phyloP scores from a whole-genome alignment of 2,888 invertebrate genomes.

The Tineola bisselliella region DNA sequence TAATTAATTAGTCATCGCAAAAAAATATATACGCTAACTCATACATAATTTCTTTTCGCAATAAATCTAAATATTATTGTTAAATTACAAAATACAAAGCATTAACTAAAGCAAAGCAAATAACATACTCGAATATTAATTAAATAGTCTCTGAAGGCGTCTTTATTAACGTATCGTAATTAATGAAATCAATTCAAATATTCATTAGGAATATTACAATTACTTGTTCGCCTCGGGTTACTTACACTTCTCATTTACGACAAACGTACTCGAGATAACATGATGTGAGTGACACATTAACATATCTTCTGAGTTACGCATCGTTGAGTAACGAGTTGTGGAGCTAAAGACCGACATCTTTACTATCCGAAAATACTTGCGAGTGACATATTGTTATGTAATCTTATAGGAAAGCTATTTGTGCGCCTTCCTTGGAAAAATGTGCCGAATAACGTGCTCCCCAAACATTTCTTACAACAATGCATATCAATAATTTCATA shows the following conservation, averaged over 20 bases:
- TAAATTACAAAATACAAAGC: not conserved
- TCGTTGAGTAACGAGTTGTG: conserved; percentile 8
- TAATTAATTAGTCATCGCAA: no score
- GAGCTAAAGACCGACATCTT: not conserved
- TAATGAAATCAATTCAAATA: conserved; percentile 10
- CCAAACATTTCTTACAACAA: no score
- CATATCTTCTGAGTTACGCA: conserved; percentile 20
- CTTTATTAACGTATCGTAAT: not conserved
- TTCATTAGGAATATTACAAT: conserved; percentile 3
- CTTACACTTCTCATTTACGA: not conserved
- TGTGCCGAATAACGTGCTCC: not conserved
- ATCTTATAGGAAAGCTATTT: not conserved
- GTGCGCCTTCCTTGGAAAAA: not conserved
- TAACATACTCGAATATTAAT: not conserved
- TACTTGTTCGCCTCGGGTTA: not conserved
- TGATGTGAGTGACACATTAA: conserved; percentile 22
- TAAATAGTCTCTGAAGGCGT: not conserved
- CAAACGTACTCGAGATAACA: conserved; percentile 20
- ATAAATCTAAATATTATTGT: not conserved
- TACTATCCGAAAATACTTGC: not conserved
- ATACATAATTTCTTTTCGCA: no score
- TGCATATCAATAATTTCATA: no score
- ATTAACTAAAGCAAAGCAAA: not conserved
- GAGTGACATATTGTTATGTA: not conserved
- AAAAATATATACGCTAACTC: no score